phyloP scores from a whole-genome alignment of 2,113 vertebrate genomes.

The Nanger granti region DNA sequence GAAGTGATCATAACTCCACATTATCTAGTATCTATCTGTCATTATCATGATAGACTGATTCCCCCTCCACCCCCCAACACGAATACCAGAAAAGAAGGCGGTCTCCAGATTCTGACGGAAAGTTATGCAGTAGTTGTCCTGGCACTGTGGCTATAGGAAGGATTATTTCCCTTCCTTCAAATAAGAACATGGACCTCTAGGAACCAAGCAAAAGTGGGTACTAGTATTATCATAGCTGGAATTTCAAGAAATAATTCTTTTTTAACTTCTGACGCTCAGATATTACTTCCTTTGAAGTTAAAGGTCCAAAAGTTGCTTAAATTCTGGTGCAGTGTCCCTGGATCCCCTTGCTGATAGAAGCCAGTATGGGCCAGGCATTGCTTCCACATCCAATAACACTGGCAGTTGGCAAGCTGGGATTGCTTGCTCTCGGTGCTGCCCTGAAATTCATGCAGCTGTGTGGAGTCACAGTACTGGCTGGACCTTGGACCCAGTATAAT shows the following conservation, averaged over 20 bases:
- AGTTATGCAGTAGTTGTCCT: neutral
- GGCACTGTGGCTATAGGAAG: neutral
- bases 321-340: neutral
- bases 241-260: slow-evolving; percentile 29
- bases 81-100: neutral
- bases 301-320: neutral
- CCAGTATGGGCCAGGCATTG: neutral
- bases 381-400: neutral
- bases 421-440: neutral
- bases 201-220: neutral
- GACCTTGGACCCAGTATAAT: neutral
- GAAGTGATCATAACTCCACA: neutral
- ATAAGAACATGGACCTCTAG: neutral
- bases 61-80: neutral
- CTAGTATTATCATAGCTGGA: neutral
- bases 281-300: neutral
- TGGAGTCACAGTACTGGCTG: neutral
- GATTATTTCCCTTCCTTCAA: neutral
- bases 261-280: neutral
- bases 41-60: neutral
- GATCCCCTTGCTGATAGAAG: neutral
- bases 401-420: neutral
- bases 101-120: slow-evolving; percentile 15
- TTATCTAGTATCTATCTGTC: neutral
- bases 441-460: neutral